These are phyloP conservation scores for Ictidomys tridecemlineatus DNA, from an alignment of 2,113 vertebrate genomes.

Conservation along the genomic window DNA sequence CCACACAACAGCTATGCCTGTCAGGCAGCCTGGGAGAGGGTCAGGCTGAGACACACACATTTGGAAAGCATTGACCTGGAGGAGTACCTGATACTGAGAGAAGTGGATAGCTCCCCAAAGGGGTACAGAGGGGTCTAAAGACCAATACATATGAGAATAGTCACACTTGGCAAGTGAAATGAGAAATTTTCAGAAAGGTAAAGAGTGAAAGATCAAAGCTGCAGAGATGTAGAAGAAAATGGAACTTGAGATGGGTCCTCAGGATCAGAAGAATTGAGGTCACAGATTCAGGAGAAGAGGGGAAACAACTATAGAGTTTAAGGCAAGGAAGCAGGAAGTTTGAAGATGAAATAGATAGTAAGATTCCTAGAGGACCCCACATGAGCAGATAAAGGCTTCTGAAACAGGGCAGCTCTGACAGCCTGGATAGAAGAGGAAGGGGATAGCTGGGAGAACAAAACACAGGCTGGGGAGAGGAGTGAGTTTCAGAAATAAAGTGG, in stretches of 20 bases:
- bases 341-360: neutral
- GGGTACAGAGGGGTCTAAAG: neutral
- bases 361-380: neutral
- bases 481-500: neutral
- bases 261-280: neutral
- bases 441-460: neutral
- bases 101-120: neutral
- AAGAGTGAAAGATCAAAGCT: neutral
- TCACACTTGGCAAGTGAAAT: neutral
- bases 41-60: neutral
- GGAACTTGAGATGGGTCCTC: neutral
- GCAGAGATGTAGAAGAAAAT: neutral
- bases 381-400: neutral
- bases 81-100: neutral
- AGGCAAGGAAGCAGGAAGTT: neutral
- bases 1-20: neutral
- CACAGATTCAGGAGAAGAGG: neutral
- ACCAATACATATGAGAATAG: neutral
- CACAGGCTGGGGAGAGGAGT: neutral
- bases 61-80: neutral
- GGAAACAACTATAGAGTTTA: neutral
- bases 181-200: neutral
- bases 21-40: neutral
- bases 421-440: neutral
- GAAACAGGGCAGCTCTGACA: neutral